phyloP scores from a whole-genome alignment of 2,797 vertebrate species.

The Octomys mimax region DNA sequence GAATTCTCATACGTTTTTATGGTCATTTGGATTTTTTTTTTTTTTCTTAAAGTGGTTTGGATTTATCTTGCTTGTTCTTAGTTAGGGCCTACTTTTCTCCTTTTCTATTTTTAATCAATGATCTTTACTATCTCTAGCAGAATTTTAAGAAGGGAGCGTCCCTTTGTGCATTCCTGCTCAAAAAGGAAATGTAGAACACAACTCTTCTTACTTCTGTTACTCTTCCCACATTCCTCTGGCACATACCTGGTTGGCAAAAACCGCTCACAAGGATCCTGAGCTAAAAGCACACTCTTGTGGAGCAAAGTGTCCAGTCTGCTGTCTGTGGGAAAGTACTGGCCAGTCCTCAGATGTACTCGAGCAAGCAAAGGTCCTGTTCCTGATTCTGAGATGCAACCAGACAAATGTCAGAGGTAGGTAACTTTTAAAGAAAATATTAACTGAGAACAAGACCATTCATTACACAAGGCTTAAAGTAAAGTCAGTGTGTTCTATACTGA shows the following conservation, averaged over 20 bases:
- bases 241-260: constrained; percentile 29
- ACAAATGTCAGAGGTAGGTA: constrained; percentile 76
- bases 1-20: constrained; percentile 46
- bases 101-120: background rate
- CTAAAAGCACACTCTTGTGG: constrained; percentile 31
- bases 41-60: constrained; percentile 28
- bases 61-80: constrained; percentile 58
- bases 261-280: background rate
- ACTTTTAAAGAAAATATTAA: constrained; percentile 81
- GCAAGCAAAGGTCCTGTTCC: constrained; percentile 48
- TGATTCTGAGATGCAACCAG: constrained; percentile 62
- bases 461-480: constrained; percentile 72
- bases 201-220: background rate
- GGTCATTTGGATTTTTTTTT: too few relatives aligned
- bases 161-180: constrained; percentile 12
- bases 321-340: background rate
- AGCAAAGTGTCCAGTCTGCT: constrained; percentile 9
- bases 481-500: constrained; percentile 66
- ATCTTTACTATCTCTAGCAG: background rate
- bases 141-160: background rate
- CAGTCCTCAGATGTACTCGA: background rate
- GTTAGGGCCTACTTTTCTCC: background rate
- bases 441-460: constrained; percentile 75
- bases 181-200: constrained; percentile 25
- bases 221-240: background rate